These are phyloP conservation scores for Oryzaephilus surinamensis DNA, from an alignment of 1,140 invertebrate species.

Conservation along the genomic window DNA sequence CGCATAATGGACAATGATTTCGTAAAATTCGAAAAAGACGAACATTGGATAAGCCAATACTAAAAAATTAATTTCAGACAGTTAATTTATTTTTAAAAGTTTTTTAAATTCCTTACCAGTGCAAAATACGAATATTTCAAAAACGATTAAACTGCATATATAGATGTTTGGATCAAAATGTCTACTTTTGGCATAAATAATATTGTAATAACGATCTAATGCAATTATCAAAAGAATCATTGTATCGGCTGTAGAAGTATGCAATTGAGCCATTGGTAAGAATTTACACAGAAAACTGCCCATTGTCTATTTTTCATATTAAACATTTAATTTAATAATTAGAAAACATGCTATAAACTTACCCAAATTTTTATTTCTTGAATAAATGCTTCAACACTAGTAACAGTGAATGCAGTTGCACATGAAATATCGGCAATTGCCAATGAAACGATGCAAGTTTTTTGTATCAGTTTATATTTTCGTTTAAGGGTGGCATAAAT, in stretches of 20 bases:
- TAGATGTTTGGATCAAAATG: conserved; percentile 35
- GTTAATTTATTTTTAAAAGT: background rate
- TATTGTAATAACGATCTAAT: conserved; percentile 41
- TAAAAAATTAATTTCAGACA: conserved; percentile 13
- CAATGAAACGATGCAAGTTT: conserved; percentile 37
- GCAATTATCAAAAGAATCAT: conserved; percentile 43
- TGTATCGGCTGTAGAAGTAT: conserved; percentile 40
- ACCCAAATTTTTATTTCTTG: conserved; percentile 27
- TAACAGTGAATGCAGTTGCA: conserved; percentile 26
- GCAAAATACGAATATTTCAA: conserved; percentile 32
- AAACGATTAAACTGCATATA: conserved; percentile 24
- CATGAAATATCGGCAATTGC: conserved; percentile 37
- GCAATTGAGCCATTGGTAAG: conserved; percentile 40
- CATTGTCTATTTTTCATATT: conserved; percentile 28
- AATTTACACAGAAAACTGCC: conserved; percentile 38
- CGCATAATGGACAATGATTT: conserved; percentile 10
- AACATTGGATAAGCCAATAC: conserved; percentile 27
- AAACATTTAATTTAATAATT: conserved; percentile 4
- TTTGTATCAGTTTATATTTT: conserved; percentile 31
- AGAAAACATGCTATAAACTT: conserved; percentile 13
- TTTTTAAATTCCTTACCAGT: conserved; percentile 20
- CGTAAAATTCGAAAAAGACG: conserved; percentile 18
- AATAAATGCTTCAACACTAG: conserved; percentile 26
- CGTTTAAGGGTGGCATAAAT: too few species aligned
- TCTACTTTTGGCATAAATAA: conserved; percentile 32